Evolutionary conservation across 2,113 vertebrate genomes (phyloP).

Genomic region (Silurus meridionalis): DNA sequence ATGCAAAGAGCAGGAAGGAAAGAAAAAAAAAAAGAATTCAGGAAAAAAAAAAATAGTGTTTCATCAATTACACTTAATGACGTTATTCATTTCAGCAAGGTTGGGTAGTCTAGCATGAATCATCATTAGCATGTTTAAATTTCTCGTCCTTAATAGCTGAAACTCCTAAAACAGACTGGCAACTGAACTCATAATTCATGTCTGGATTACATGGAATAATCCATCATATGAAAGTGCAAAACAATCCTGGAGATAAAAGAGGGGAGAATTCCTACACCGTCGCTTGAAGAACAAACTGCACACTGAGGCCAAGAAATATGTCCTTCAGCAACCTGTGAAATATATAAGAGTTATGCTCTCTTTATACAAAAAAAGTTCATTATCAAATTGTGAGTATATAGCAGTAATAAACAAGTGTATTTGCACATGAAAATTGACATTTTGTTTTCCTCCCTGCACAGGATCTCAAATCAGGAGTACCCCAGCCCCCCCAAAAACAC

Average conservation of each 20-base stretch:
- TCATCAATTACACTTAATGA: slow-evolving; percentile 78
- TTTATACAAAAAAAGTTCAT: slow-evolving; percentile 65
- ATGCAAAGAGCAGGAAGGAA: slow-evolving; percentile 61
- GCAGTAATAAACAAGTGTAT: slow-evolving; percentile 21
- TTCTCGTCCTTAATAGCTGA: slow-evolving; percentile 77
- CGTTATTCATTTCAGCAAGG: slow-evolving; percentile 7
- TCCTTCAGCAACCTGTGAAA: slow-evolving; percentile 58
- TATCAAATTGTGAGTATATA: slow-evolving; percentile 52
- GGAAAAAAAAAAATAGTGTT: slow-evolving; percentile 88
- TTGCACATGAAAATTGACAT: slow-evolving; percentile 23
- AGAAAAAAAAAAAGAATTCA: slow-evolving; percentile 66
- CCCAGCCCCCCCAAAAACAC: slow-evolving; percentile 28
- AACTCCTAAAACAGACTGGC: slow-evolving; percentile 56
- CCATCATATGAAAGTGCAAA: slow-evolving; percentile 47
- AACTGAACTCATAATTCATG: slow-evolving; percentile 35
- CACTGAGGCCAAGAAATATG: slow-evolving; percentile 50
- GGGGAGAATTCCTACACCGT: slow-evolving; percentile 41
- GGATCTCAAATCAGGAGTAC: slow-evolving; percentile 13
- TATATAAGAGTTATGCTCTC: slow-evolving; percentile 58
- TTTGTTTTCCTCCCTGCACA: neutral
- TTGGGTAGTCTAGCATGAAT: slow-evolving; percentile 21
- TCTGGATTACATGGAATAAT: slow-evolving; percentile 41
- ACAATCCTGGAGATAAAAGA: slow-evolving; percentile 31
- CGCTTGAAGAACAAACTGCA: slow-evolving; percentile 41
- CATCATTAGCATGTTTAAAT: slow-evolving; percentile 74